Evolutionary conservation across 2,113 vertebrate species (phyloP).

Genomic region (Tretioscincus oriximinensis): DNA sequence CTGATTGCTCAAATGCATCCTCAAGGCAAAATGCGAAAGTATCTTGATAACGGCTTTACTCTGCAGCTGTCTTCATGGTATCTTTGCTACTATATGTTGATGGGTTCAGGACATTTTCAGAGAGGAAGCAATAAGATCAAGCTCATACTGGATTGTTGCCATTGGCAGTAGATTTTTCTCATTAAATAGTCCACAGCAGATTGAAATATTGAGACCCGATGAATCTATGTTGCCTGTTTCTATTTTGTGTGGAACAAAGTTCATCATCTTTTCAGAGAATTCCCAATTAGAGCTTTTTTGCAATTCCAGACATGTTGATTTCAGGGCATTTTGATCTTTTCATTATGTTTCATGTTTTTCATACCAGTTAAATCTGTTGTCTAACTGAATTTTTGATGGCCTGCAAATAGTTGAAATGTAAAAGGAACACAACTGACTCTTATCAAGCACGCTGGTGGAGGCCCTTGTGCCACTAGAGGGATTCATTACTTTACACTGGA

Average conservation of each 20-base stretch:
- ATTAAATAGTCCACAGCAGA: background rate
- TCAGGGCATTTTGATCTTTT: slow-evolving; percentile 39
- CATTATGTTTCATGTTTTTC: slow-evolving; percentile 20
- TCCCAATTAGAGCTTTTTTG: slow-evolving; percentile 45
- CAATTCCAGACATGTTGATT: slow-evolving; percentile 50
- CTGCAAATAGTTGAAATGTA: slow-evolving; percentile 21
- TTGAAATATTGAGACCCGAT: background rate
- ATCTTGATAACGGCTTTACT: too few species aligned
- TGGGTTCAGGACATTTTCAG: background rate
- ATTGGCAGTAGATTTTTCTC: background rate
- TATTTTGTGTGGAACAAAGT: slow-evolving; percentile 27
- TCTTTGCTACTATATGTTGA: background rate
- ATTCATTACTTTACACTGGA: slow-evolving; percentile 38
- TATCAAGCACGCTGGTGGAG: slow-evolving; percentile 10
- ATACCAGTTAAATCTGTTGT: slow-evolving; percentile 37
- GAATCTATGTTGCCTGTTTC: background rate
- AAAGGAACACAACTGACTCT: slow-evolving; percentile 32
- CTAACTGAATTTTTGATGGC: slow-evolving; percentile 49
- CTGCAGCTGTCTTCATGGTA: background rate
- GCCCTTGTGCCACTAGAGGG: slow-evolving; percentile 31
- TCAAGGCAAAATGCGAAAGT: too few species aligned
- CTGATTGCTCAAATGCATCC: background rate
- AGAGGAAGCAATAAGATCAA: background rate
- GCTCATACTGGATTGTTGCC: background rate
- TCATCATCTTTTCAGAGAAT: slow-evolving; percentile 42